Percentiles rank a stretch among this genome's conserved stretches.
These are phyloP conservation scores for Sinonovacula constricta DNA, from an alignment of 1,140 invertebrate species.

Conservation along the genomic window DNA sequence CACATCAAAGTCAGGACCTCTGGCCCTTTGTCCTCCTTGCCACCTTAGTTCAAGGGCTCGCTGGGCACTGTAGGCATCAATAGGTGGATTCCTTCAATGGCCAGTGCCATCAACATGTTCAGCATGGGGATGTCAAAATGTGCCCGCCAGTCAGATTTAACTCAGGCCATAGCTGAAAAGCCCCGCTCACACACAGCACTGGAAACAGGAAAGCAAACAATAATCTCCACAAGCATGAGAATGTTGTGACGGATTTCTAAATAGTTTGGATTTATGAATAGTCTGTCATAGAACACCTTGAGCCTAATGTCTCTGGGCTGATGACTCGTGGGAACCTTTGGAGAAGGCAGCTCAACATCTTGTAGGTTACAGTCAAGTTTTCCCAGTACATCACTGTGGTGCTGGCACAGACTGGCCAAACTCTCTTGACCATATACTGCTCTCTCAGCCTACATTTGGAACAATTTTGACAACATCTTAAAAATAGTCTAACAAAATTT, in stretches of 20 bases:
- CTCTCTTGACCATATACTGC: background rate
- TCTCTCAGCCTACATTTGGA: background rate
- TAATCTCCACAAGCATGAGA: conserved; percentile 19
- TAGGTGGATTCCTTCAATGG: conserved; percentile 18
- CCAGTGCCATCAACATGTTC: conserved; percentile 18
- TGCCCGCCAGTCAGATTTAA: conserved; percentile 33
- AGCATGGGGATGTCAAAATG: conserved; percentile 5
- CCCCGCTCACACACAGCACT: conserved; percentile 39
- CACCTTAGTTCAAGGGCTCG: conserved; percentile 26
- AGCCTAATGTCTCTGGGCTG: background rate
- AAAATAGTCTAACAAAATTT: too few species aligned
- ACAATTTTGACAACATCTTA: too few species aligned
- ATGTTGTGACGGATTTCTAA: conserved; percentile 29
- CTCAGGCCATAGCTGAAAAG: conserved; percentile 27
- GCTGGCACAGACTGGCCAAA: too few species aligned
- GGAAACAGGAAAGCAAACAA: conserved; percentile 1
- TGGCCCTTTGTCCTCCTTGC: conserved; percentile 36
- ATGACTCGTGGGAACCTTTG: conserved; percentile 17
- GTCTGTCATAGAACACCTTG: conserved; percentile 28
- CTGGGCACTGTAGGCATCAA: conserved; percentile 25
- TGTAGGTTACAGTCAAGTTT: conserved; percentile 24
- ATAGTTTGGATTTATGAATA: conserved; percentile 31
- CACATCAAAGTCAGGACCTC: conserved; percentile 9
- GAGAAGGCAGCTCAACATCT: conserved; percentile 22
- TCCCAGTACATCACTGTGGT: background rate